A percentile compares a stretch with the other conserved stretches of the same genome.
Evolutionary conservation across 2,888 invertebrate species (phyloP).

Genomic region (Cordilura impudica): DNA sequence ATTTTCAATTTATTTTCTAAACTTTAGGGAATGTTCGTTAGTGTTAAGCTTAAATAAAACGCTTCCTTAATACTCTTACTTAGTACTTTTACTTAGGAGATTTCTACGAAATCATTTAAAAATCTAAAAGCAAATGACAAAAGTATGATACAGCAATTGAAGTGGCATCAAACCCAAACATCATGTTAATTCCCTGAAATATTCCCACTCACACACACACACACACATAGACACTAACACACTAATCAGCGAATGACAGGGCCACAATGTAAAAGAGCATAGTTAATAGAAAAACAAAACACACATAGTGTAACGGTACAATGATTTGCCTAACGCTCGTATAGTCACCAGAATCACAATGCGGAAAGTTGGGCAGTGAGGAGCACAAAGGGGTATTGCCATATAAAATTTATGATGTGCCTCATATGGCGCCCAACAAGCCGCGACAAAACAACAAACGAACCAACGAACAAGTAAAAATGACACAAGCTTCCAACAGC

Average conservation of each 20-base stretch:
- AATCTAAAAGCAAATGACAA: background rate
- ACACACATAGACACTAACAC: background rate
- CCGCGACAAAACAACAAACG: slow-evolving; percentile 48
- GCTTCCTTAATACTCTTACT: no score
- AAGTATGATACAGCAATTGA: background rate
- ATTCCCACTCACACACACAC: background rate
- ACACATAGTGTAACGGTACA: background rate
- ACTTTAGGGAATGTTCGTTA: no score
- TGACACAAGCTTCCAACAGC: slow-evolving; percentile 42
- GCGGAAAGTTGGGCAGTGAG: background rate
- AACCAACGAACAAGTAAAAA: slow-evolving; percentile 21
- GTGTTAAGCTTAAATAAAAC: no score
- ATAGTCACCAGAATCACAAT: background rate
- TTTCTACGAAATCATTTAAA: background rate
- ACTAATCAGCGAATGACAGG: background rate
- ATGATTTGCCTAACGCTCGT: background rate
- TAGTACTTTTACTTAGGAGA: background rate
- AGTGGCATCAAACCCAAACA: background rate
- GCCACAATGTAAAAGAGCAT: slow-evolving; percentile 15
- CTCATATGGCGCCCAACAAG: slow-evolving; percentile 64
- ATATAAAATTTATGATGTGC: slow-evolving; percentile 62
- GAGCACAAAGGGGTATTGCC: background rate
- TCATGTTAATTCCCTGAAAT: background rate
- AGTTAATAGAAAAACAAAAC: slow-evolving; percentile 36
- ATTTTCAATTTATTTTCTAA: no score